Base-by-base conservation (phyloP, 2,113 vertebrate genomes). In the Rynchops niger region DNA sequence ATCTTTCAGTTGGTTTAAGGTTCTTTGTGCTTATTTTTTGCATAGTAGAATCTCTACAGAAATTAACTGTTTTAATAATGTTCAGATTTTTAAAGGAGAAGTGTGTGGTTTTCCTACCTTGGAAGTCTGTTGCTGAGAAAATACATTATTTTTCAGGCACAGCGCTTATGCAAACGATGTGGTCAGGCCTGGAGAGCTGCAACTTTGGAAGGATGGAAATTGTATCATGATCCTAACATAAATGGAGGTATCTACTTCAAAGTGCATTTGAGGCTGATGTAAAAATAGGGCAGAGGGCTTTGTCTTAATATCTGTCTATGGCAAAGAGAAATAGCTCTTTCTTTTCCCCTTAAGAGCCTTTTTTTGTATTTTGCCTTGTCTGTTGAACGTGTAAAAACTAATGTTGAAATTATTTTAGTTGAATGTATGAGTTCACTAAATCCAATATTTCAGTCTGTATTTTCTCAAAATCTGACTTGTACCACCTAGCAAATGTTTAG, bases 141-240 rank as follows among this genome's bases (percentile, higher is more conserved):
- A 26, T 74, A 20, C 42, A 11, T 94, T 96, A 1, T 94, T 96
- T 95, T 92, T 62, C 87, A 99, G 99, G 99, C 99, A 90, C 99
- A 99, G 76, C 98, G 99, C 71, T 97, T 99, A 70, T 99, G 99
- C 97, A 99, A 99, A 96, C 99, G 99, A 45, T 99, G 99, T 91
- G 99, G 99, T 90, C 99, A 99, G 97, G 99, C 99, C 52, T 99
- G 99, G 99, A 98, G 99, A 98, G 99, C 99, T 79, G 99, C 99
- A 13, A 99, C 99, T 25, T 98, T 99, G 82, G 99, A 99, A 97
- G 99, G 99, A 67, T 99, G 99, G 99, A 99, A 99, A 53, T 98
- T 99, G 29, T 99, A 99, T 87, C 99, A 99, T 26, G 99, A 99
- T 92, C 99, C 99, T 74, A 99, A 99, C 95, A 97, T 99, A 96